phyloP scores from a whole-genome alignment of 64 coral and sea anemone genomes.

The Montipora foliosa region DNA sequence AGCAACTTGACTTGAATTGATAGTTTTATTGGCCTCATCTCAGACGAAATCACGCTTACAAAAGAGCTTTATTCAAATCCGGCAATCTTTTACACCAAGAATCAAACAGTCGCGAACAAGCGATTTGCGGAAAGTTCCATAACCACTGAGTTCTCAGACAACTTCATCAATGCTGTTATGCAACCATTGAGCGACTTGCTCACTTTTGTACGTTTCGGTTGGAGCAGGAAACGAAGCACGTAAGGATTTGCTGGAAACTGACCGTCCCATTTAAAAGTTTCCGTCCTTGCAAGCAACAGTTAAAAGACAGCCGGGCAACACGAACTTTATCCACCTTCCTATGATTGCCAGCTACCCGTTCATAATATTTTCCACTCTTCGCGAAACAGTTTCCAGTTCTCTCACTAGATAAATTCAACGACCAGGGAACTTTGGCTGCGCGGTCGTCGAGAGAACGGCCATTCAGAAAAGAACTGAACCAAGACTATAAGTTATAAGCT shows the following conservation, averaged over 20 bases:
- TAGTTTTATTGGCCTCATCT: slow-evolving; percentile 43
- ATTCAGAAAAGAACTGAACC: neutral
- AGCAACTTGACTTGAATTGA: slow-evolving; percentile 59
- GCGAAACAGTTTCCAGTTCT: no score
- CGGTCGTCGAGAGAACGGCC: neutral
- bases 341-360: no score
- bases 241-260: neutral
- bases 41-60: slow-evolving; percentile 43
- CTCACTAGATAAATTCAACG: slow-evolving; percentile 24
- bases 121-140: slow-evolving; percentile 33
- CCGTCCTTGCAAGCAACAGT: slow-evolving; percentile 43
- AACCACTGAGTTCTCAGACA: slow-evolving; percentile 56
- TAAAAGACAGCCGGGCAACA: slow-evolving; percentile 36
- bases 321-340: slow-evolving; percentile 14
- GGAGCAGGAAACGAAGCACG: slow-evolving; percentile 4
- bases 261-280: slow-evolving; percentile 62
- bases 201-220: slow-evolving; percentile 59
- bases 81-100: slow-evolving; percentile 56
- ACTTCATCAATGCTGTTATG: slow-evolving; percentile 55
- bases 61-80: slow-evolving; percentile 63
- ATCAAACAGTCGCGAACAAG: slow-evolving; percentile 55
- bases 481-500: slow-evolving; percentile 27
- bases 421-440: slow-evolving; percentile 37
- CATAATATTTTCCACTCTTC: no score
- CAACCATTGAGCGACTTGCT: slow-evolving; percentile 26